Base-by-base conservation (phyloP, 2,797 vertebrate species). In the Malacoctenus gilli region DNA sequence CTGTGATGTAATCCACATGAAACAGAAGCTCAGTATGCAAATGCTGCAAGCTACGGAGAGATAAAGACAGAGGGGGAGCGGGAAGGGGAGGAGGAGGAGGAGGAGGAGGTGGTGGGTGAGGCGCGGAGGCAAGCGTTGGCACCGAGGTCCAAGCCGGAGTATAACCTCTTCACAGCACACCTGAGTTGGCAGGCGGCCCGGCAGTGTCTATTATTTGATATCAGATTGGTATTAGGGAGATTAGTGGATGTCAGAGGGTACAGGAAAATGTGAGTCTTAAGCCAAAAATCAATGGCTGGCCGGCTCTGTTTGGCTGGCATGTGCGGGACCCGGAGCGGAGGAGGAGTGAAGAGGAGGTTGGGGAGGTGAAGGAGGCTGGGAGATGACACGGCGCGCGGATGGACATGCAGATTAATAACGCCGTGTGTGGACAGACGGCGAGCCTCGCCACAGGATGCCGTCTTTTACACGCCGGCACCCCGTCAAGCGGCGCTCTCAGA, bases 1-100 rank as follows among this genome's bases (percentile, higher is more conserved):
- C 79, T 82, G 86, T 90, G 88, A 89, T 90, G 87, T 91, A 90
- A 91, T 85, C 84, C 80, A 74, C 72, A 82, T 88, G 85, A 88
- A 91, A 91, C 86, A 82, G 52, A 67, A 61, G 70, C 70, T 47
- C 74, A 63, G 76, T 56, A 63, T 72, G 62, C 60, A 68, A 63
- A 81, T 41, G 60, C 75, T 72, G 49, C 31, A 30, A 83, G 75
- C 64, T 43, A 77, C 52, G 65, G 48, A 67, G 59, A 51, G 43
- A 50, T 56, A 60, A 58, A 61, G 41, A 46, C 14, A 22, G 35
- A 48, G 50, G n/a, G 28, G 12, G 23, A 59, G 14, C 25, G 54
- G 43, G 49, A 14, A 23, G 14, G 28, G 57, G n/a, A n/a, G n/a
- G 9, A 5, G 25, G 25, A 8, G 23, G 23, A 18, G 28, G 55